Percentiles rank a stretch among this genome's conserved stretches.
These are phyloP conservation scores for Euleptes europaea DNA, from an alignment of 2,113 vertebrate genomes.

Conservation along the genomic window DNA sequence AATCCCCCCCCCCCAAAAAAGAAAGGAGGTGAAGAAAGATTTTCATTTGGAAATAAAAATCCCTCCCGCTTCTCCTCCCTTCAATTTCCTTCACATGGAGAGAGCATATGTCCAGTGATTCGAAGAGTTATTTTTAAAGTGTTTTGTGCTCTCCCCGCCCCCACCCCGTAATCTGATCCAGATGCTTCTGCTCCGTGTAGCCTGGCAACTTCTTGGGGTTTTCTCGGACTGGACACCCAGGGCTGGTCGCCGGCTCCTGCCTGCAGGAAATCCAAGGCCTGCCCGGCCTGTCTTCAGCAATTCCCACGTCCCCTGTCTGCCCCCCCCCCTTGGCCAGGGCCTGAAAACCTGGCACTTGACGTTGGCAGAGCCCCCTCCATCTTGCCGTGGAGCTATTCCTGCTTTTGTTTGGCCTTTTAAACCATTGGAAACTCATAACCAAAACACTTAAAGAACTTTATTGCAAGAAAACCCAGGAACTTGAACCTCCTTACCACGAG, in stretches of 20 bases:
- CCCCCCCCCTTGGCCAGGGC: neutral
- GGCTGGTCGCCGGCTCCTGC: neutral
- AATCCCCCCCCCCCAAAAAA: neutral
- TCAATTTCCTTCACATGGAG: slow-evolving; percentile 41
- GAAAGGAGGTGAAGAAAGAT: neutral
- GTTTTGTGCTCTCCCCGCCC: neutral
- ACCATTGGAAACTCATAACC: neutral
- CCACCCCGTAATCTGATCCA: slow-evolving; percentile 61
- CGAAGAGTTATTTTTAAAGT: slow-evolving; percentile 45
- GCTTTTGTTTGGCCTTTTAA: neutral
- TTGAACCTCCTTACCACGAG: no score
- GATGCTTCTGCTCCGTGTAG: slow-evolving; percentile 48
- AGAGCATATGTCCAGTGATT: slow-evolving; percentile 50
- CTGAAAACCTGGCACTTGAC: no score
- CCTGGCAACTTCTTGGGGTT: neutral
- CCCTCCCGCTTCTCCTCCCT: slow-evolving; percentile 44
- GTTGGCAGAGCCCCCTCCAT: neutral
- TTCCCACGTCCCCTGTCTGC: neutral
- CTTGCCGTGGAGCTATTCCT: neutral
- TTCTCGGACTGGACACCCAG: neutral
- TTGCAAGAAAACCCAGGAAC: neutral
- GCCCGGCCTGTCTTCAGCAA: neutral
- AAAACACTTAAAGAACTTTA: neutral
- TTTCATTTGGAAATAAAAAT: slow-evolving; percentile 59
- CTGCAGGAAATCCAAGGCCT: neutral